A percentile compares a stretch with the other conserved stretches of the same genome.
phyloP scores from a whole-genome alignment of 2,113 vertebrate genomes.

The Sebastes schlegelii region DNA sequence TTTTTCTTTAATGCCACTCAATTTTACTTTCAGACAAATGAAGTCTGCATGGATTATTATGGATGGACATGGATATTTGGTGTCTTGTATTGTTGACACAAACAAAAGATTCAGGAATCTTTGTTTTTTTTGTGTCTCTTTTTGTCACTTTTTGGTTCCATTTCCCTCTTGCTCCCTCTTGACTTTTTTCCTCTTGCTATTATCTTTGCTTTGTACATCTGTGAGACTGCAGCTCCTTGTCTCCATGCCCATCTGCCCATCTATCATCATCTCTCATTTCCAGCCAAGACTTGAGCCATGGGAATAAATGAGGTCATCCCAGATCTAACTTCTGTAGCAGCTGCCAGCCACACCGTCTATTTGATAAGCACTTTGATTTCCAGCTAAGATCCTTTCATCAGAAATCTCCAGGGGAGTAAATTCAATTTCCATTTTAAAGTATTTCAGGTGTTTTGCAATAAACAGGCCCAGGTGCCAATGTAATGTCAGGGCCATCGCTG shows the following conservation, averaged over 20 bases:
- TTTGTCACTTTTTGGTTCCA: background rate
- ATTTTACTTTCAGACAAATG: background rate
- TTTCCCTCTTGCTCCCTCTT: background rate
- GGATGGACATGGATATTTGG: background rate
- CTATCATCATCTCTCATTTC: constrained; percentile 56
- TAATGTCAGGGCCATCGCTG: constrained; percentile 50
- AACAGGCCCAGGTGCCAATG: constrained; percentile 51
- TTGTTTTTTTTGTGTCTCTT: background rate
- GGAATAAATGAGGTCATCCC: constrained; percentile 62
- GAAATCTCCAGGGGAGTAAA: constrained; percentile 75
- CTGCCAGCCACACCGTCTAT: constrained; percentile 58
- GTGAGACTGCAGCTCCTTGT: constrained; percentile 23
- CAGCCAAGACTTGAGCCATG: constrained; percentile 53
- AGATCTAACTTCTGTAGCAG: constrained; percentile 63
- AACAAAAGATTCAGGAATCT: background rate
- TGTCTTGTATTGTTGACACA: background rate
- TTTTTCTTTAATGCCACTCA: background rate
- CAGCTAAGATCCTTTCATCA: constrained; percentile 73
- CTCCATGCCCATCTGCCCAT: constrained; percentile 51
- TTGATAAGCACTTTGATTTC: constrained; percentile 75
- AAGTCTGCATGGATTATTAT: background rate
- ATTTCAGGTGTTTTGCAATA: constrained; percentile 72
- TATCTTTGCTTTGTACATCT: constrained; percentile 32
- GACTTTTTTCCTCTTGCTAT: constrained; percentile 1
- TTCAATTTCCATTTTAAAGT: constrained; percentile 78